phyloP scores from a whole-genome alignment of 2,113 vertebrate species.

The Oncorhynchus nerka region DNA sequence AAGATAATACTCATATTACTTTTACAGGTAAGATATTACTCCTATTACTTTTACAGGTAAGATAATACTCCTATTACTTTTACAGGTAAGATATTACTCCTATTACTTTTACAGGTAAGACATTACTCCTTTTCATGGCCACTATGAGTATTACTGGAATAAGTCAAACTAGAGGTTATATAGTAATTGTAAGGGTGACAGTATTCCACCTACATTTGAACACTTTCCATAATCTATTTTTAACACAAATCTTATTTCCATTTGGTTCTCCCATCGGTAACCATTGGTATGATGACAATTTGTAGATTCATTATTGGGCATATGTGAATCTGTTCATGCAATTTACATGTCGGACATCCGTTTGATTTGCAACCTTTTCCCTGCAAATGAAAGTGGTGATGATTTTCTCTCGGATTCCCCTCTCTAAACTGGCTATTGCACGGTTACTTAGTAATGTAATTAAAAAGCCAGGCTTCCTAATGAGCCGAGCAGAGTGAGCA shows the following conservation, averaged over 20 bases:
- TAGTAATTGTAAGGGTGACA: not conserved
- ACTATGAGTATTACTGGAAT: not conserved
- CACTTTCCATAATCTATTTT: not conserved
- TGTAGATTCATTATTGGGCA: not conserved
- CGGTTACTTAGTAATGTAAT: slow-evolving; percentile 39
- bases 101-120: slow-evolving; percentile 33
- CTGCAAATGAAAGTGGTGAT: slow-evolving; percentile 32
- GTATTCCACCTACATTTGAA: not conserved
- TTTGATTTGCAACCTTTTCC: slow-evolving; percentile 41
- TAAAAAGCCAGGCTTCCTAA: slow-evolving; percentile 40
- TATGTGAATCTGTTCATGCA: not conserved
- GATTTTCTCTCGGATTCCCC: slow-evolving; percentile 32
- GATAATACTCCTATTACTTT: not conserved
- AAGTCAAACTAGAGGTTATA: not conserved
- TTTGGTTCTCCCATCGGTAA: not conserved
- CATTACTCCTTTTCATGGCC: not conserved
- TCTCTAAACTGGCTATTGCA: slow-evolving; percentile 39
- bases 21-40: slow-evolving; percentile 44
- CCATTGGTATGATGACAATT: not conserved
- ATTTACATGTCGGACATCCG: slow-evolving; percentile 38
- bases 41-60: slow-evolving; percentile 37
- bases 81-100: slow-evolving; percentile 45
- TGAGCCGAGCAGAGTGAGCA: slow-evolving; percentile 30
- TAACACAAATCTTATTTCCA: not conserved
- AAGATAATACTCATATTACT: slow-evolving; percentile 8